Percentiles rank a stretch among this genome's conserved stretches.
phyloP scores from a whole-genome alignment of 2,888 invertebrate species.

The Parnassius orleans region DNA sequence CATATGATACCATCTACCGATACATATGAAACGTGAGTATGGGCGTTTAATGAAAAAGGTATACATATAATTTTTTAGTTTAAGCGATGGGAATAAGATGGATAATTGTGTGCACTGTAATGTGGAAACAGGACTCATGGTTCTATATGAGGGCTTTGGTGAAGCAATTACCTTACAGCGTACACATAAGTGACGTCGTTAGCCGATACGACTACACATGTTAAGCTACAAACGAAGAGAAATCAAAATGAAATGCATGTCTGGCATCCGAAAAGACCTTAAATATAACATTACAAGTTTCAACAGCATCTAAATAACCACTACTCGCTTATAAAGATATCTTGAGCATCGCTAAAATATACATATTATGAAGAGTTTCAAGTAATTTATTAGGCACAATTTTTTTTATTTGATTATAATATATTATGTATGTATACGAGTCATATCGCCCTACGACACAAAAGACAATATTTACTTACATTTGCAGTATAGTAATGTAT shows the following conservation, averaged over 20 bases:
- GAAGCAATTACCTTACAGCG: slow-evolving; percentile 19
- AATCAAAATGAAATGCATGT: slow-evolving; percentile 62
- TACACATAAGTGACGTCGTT: slow-evolving; percentile 17
- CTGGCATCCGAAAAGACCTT: slow-evolving; percentile 63
- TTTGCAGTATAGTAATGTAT: slow-evolving; percentile 52
- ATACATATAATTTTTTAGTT: slow-evolving; percentile 2
- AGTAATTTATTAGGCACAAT: slow-evolving; percentile 76
- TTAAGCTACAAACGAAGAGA: slow-evolving; percentile 36
- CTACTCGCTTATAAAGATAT: slow-evolving; percentile 72
- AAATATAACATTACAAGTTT: slow-evolving; percentile 49
- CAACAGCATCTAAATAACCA: slow-evolving; percentile 66
- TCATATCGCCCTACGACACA: slow-evolving; percentile 63
- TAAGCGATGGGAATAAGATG: slow-evolving; percentile 10
- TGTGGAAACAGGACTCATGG: neutral
- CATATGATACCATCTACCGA: slow-evolving; percentile 30
- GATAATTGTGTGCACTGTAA: slow-evolving; percentile 3
- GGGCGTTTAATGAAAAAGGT: neutral
- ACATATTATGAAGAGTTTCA: slow-evolving; percentile 50
- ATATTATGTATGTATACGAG: slow-evolving; percentile 45
- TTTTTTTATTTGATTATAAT: slow-evolving; percentile 48
- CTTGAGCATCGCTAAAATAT: slow-evolving; percentile 75
- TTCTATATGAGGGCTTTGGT: slow-evolving; percentile 1
- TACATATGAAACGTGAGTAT: slow-evolving; percentile 5
- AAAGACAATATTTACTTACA: slow-evolving; percentile 57
- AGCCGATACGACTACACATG: slow-evolving; percentile 13